Base-by-base conservation (phyloP, 2,797 vertebrate species). In the Danio jaintianensis region DNA sequence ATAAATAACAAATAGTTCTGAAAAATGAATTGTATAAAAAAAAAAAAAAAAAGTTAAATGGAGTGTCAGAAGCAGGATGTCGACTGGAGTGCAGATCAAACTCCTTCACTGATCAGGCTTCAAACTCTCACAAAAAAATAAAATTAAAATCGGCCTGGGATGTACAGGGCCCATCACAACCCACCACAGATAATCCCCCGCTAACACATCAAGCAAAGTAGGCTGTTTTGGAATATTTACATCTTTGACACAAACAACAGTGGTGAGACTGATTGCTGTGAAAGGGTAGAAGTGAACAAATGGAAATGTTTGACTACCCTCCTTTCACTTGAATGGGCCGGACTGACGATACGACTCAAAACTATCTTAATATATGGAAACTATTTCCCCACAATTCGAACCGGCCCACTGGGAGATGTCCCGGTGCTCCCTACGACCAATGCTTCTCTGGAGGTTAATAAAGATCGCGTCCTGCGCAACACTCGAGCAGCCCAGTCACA, bases 401-500 rank as follows among this genome's bases (percentile, higher is more conserved):
- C 9, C 13, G 5, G 22, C 13, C 55, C 55, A 47, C 42, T 61
- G 42, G 55, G 42, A 18, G 58, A 71, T n/a, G 71, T 58, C 40
- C 20, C 20, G 3, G 20, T n/a, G 53, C 55, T 47, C 38, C 43
- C 71, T 59, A 4, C 20, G 59, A 29, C 29, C n/a, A 38, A 59
- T 62, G 58, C 58, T 63, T 63, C 59, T 58, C 73, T 75, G 45
- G 72, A 48, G 13, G 61, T 6, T 62, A 52, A 50, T 50, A 64
- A 50, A 22, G 16, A 50, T 52, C 13, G 15, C 61, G 56, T 53
- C 40, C 61, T 16, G 42, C 40, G 58, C 56, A 95, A 93, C 9
- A 93, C 94, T 85, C 94, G 90, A 55, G 92, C 90, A 0, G 94
- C 93, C 94, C 94, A 95, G 53, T 95, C 94, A 52, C 93, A 94